Base-by-base conservation (phyloP, 2,113 vertebrate genomes). In the Eptesicus fuscus region DNA sequence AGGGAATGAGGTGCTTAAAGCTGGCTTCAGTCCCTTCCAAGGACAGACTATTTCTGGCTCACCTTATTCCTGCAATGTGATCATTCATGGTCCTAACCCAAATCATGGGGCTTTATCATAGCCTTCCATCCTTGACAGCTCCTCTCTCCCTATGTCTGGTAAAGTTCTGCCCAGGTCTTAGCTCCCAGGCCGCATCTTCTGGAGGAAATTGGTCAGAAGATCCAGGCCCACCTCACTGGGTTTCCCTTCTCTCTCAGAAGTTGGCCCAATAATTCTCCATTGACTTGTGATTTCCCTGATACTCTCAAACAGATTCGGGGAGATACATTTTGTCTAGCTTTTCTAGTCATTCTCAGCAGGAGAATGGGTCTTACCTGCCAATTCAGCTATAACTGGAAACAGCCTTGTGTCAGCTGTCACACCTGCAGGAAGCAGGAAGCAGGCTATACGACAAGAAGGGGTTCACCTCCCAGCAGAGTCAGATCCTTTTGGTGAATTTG, bases 141-240 rank as follows among this genome's bases (percentile, higher is more conserved):
- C n/a, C 63, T 35, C 18, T 1, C 5, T 44, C 65, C 9, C 42
- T 32, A 10, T 0, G 30, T 74, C 56, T 51, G 12, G 3, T 51
- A 30, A 44, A 35, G 28, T 44, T 42, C 17, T 25, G 1, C 22
- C 85, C 37, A 77, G 35, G 22, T 69, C 63, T 70, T 61, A 30
- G 16, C 51, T 47, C 30, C 32, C 80, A 40, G 22, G 63, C 9
- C 14, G 56, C 2, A n/a, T 37, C 47, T 56, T 82, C 61, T 51
- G 69, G 42, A 88, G 73, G 69, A 92, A 85, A 40, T 9, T 4
- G n/a, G 49, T n/a, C 67, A 90, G 65, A 88, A 90, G 56, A 42
- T 51, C 59, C 32, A 85, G 9, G 37, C 20, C 71, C 2, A 4
- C 11, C 4, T 56, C 12, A 7, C 17, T 28, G 16, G 20, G 44